Evolutionary conservation across 2,797 vertebrate genomes (phyloP), one percentile per base, ranked within the genome.

Genomic region (Nasua narica): DNA sequence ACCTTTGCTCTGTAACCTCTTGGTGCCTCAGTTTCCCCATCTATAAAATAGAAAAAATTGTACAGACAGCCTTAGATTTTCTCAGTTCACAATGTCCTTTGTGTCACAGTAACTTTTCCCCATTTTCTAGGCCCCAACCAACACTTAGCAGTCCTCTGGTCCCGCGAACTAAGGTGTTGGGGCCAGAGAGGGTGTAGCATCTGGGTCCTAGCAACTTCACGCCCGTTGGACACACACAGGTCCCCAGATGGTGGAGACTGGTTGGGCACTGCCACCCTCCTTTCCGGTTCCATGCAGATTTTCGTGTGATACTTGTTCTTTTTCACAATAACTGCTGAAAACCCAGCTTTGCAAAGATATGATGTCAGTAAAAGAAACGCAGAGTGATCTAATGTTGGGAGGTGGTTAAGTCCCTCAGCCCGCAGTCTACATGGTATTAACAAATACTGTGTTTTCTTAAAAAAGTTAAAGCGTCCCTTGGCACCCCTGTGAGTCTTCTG

Each of bases 221-320:
- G n/a, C 54, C 56, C 16, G 23, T 5, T 18, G 23, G 54, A 27
- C 40, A 37, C 0, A 0, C 5, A 4, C 43, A 6, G 0, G 7
- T 54, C 40, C 77, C 50, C 40, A 29, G 7, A 27, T 23, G 32
- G 3, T 2, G 29, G 70, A 19, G 69, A 48, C 48, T 14, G 48
- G 16, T 37, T 8, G 27, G 83, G 62, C 14, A 21, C 58, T 29
- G 69, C 35, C 27, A 1, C 40, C 2, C 43, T 72, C 18, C 2
- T 46, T 48, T 86, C 76, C 56, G 43, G 37, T 76, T 52, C 43
- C 19, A 0, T 4, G 0, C 10, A 15, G 3, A 67, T 78, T 35
- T 37, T 43, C 69, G 27, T 1, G 50, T 5, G 11, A 3, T 78
- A 6, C 54, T 85, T 81, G 19, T 9, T 40, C 87, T 69, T 46